Evolutionary conservation across 92 coral and sea anemone species (phyloP).

Genomic region (Siderastrea siderea): DNA sequence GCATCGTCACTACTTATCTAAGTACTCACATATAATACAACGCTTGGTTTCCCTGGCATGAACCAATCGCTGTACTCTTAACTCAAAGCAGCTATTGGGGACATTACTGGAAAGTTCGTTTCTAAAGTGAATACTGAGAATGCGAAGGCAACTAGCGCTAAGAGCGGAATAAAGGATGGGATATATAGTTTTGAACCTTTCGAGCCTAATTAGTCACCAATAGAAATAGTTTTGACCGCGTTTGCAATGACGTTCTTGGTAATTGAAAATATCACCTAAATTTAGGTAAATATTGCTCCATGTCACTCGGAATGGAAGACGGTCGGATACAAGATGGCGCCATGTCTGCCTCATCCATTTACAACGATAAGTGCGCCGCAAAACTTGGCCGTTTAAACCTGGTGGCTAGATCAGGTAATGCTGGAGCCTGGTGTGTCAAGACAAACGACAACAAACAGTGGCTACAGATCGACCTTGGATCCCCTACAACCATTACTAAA

Average conservation of each 20-base stretch:
- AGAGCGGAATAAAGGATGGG: too few relatives aligned
- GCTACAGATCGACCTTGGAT: conserved; percentile 42
- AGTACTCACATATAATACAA: too few relatives aligned
- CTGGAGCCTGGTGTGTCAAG: conserved; percentile 52
- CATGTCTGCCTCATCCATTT: conserved; percentile 38
- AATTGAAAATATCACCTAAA: not conserved
- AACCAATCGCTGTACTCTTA: too few relatives aligned
- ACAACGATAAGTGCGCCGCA: not conserved
- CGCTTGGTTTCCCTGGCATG: too few relatives aligned
- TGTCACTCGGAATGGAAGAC: conserved; percentile 69
- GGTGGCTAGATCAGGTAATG: not conserved
- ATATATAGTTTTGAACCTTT: not conserved
- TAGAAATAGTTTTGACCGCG: too few relatives aligned
- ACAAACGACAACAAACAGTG: conserved; percentile 40
- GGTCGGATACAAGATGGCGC: conserved; percentile 38
- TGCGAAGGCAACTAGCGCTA: too few relatives aligned
- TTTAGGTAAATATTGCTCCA: conserved; percentile 21
- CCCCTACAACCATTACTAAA: conserved; percentile 13
- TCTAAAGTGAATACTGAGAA: too few relatives aligned
- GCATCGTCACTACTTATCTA: too few relatives aligned
- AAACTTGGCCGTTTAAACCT: conserved; percentile 37
- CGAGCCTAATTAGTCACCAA: not conserved
- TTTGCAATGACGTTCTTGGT: not conserved
- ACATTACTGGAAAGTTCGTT: too few relatives aligned
- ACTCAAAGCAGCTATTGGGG: too few relatives aligned